A percentile compares a stretch with the other conserved stretches of the same genome.
Conservation (phyloP, 2,888 invertebrate genomes). For the Torymus texanus region DNA sequence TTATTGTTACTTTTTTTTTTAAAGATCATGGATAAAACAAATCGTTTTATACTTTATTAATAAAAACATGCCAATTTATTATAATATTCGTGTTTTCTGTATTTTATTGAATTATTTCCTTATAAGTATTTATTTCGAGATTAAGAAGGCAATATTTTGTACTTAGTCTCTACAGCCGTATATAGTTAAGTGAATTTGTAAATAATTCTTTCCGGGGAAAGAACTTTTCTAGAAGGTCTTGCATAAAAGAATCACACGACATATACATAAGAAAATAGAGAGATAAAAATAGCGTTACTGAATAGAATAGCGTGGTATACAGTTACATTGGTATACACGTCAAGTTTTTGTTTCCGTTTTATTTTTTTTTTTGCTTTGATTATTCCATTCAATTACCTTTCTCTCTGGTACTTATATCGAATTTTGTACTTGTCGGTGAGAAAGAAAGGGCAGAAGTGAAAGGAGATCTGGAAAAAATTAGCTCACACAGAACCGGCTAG, state of each 20-base stretch:
- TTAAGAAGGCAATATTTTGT: constrained; percentile 20
- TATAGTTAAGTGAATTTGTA: constrained; percentile 41
- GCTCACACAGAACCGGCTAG: constrained; percentile 39
- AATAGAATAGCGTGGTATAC: constrained; percentile 9
- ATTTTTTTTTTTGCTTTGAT: constrained; percentile 24
- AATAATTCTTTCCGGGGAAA: constrained; percentile 31
- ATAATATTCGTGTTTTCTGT: constrained; percentile 47
- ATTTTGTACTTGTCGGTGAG: constrained; percentile 27
- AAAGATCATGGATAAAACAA: constrained; percentile 49
- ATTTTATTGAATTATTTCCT: constrained; percentile 51
- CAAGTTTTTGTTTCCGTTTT: constrained; percentile 15
- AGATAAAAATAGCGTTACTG: constrained; percentile 57
- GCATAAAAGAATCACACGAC: constrained; percentile 36
- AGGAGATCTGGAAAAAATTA: constrained; percentile 49
- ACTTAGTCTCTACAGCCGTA: neutral
- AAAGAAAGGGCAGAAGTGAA: constrained; percentile 51
- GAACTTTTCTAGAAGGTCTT: constrained; percentile 38
- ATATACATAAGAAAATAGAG: constrained; percentile 54
- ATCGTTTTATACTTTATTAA: constrained; percentile 57
- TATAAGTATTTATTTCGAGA: constrained; percentile 32
- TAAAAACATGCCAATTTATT: constrained; percentile 54
- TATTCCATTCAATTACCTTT: constrained; percentile 20
- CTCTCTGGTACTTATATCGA: constrained; percentile 35
- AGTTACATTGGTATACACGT: constrained; percentile 18
- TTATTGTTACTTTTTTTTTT: constrained; percentile 52